Evolutionary conservation across 2,113 vertebrate genomes (phyloP).

Genomic region (Channa argus): DNA sequence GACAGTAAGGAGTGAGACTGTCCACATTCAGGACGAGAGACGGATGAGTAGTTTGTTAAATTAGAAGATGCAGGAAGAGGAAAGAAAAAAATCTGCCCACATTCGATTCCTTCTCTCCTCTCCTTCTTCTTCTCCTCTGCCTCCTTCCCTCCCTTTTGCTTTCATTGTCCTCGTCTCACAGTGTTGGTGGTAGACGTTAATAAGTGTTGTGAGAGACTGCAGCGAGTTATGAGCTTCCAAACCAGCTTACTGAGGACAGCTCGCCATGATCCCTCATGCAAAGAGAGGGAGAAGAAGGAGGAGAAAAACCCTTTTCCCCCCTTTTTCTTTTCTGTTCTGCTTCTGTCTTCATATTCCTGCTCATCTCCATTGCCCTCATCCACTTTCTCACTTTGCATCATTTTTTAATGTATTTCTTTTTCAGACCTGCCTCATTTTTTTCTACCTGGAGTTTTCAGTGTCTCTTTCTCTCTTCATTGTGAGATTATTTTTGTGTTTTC

Average conservation of each 20-base stretch:
- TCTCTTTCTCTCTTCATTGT: too few relatives aligned
- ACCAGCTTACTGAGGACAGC: constrained; percentile 25
- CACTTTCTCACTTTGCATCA: not conserved
- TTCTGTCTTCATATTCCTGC: not conserved
- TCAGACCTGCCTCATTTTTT: too few relatives aligned
- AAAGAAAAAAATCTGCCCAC: not conserved
- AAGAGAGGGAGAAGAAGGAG: too few relatives aligned
- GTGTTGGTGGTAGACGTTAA: constrained; percentile 44
- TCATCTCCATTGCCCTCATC: not conserved
- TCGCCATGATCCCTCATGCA: constrained; percentile 3
- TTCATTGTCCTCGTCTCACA: constrained; percentile 8
- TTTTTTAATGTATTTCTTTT: not conserved
- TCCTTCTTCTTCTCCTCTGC: not conserved
- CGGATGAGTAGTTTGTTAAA: not conserved
- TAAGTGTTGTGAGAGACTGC: constrained; percentile 61
- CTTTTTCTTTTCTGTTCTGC: not conserved
- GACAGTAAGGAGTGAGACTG: too few relatives aligned
- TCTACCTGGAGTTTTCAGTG: too few relatives aligned
- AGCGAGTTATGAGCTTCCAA: constrained; percentile 47
- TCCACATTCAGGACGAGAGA: too few relatives aligned
- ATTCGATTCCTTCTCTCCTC: too few relatives aligned
- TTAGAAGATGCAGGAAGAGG: not conserved
- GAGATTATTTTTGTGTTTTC: too few relatives aligned
- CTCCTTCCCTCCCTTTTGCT: not conserved
- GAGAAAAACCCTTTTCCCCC: not conserved